Evolutionary conservation across 2,888 invertebrate species (phyloP).

Genomic region (Cerastoderma edule): DNA sequence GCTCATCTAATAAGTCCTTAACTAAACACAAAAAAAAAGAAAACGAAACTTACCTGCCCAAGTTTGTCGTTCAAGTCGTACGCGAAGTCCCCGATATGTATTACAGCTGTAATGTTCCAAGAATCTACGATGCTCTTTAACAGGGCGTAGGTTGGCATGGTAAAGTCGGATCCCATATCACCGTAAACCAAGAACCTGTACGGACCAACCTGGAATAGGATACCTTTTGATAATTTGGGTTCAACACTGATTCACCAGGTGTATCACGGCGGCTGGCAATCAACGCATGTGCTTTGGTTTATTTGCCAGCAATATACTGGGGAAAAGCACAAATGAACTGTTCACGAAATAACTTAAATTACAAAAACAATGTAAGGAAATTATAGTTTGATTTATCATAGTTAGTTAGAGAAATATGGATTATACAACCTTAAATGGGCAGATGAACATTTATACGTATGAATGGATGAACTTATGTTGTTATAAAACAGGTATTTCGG

Average conservation of each 20-base stretch:
- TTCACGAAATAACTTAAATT: too few species aligned
- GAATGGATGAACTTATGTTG: too few species aligned
- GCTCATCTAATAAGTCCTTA: too few species aligned
- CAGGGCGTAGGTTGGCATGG: conserved; percentile 54
- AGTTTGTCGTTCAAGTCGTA: conserved; percentile 68
- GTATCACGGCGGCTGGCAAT: background rate
- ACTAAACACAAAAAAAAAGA: background rate
- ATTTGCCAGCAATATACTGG: background rate
- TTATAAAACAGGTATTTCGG: too few species aligned
- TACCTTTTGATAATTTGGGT: background rate
- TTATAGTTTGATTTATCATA: too few species aligned
- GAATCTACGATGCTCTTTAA: conserved; percentile 58
- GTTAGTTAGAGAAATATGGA: too few species aligned
- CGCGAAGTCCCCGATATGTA: conserved; percentile 76
- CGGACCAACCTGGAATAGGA: background rate
- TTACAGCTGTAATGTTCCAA: conserved; percentile 65
- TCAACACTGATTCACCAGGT: background rate
- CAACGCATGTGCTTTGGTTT: background rate
- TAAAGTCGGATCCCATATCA: conserved; percentile 65
- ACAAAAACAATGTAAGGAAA: too few species aligned
- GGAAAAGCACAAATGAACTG: background rate
- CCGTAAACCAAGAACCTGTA: conserved; percentile 69
- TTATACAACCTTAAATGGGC: too few species aligned
- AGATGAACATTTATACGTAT: too few species aligned
- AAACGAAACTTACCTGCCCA: conserved; percentile 69